phyloP scores from a whole-genome alignment of 2,797 vertebrate species.

The Mallotus villosus region DNA sequence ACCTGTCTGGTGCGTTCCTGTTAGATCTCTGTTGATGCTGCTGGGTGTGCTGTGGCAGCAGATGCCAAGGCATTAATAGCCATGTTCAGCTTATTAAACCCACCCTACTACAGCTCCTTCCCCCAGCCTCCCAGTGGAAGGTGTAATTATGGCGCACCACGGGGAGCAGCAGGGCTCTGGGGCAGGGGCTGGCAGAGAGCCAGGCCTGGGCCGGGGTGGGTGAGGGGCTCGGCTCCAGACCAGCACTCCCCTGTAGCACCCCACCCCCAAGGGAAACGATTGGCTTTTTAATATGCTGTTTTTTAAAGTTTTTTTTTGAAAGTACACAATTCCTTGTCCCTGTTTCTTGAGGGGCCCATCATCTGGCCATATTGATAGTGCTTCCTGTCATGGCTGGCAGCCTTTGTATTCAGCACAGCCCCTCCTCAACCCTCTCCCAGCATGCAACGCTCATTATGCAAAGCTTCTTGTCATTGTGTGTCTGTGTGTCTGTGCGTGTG shows the following conservation, averaged over 20 bases:
- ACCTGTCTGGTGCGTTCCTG: slow-evolving; percentile 44
- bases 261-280: slow-evolving; percentile 9
- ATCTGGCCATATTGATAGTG: slow-evolving; percentile 57
- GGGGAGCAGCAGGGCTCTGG: slow-evolving; percentile 42
- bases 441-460: slow-evolving; percentile 74
- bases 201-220: slow-evolving; percentile 11
- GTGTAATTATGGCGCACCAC: slow-evolving; percentile 60
- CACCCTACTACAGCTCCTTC: slow-evolving; percentile 19
- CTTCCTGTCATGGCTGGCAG: slow-evolving; percentile 59
- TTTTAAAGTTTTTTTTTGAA: slow-evolving; percentile 40
- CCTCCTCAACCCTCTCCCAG: slow-evolving; percentile 55
- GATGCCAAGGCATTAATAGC: slow-evolving; percentile 48
- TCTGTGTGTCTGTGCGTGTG: slow-evolving; percentile 56
- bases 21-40: slow-evolving; percentile 51
- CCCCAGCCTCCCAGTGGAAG: slow-evolving; percentile 37
- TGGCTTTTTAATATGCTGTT: slow-evolving; percentile 16
- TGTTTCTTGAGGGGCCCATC: slow-evolving; percentile 44
- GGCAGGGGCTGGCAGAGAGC: slow-evolving; percentile 22
- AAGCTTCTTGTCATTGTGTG: slow-evolving; percentile 56
- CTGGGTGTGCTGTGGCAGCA: slow-evolving; percentile 51
- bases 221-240: slow-evolving; percentile 24
- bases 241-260: slow-evolving; percentile 21
- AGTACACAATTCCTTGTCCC: slow-evolving; percentile 23
- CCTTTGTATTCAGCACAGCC: slow-evolving; percentile 47
- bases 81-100: slow-evolving; percentile 37